Percentiles rank a stretch among this genome's conserved stretches.
Evolutionary conservation across 2,113 vertebrate genomes (phyloP).

Genomic region (Melanerpes formicivorus): DNA sequence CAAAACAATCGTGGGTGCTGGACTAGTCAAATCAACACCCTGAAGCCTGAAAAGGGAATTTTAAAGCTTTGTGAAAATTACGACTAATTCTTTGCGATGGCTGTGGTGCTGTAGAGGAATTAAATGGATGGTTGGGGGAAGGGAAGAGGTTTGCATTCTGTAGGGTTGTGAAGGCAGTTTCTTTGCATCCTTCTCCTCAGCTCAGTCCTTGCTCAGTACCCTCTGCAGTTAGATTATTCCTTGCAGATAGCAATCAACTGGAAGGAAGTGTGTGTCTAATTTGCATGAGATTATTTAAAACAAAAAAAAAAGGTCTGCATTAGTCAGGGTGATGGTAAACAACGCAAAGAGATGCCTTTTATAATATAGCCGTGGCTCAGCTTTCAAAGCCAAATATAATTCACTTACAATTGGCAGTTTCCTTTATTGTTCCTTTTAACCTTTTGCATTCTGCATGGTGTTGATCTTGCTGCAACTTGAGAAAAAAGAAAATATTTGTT

Average conservation of each 20-base stretch:
- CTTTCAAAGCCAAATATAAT: slow-evolving; percentile 83
- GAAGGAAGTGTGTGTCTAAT: slow-evolving; percentile 89
- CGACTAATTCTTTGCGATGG: slow-evolving; percentile 38
- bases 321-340: slow-evolving; percentile 87
- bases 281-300: slow-evolving; percentile 91
- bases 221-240: slow-evolving; percentile 83
- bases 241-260: slow-evolving; percentile 88
- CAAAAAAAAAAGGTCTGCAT: slow-evolving; percentile 83
- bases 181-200: slow-evolving; percentile 55
- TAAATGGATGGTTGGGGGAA: neutral
- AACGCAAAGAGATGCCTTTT: slow-evolving; percentile 80
- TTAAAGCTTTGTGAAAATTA: slow-evolving; percentile 55
- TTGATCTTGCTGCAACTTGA: slow-evolving; percentile 45
- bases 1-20: neutral
- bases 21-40: slow-evolving; percentile 12
- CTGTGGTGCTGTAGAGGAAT: slow-evolving; percentile 10
- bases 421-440: slow-evolving; percentile 82
- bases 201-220: slow-evolving; percentile 77
- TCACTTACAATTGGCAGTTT: slow-evolving; percentile 80
- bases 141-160: slow-evolving; percentile 60
- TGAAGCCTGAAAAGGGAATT: slow-evolving; percentile 5
- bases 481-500: slow-evolving; percentile 23
- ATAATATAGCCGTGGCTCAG: slow-evolving; percentile 79
- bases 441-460: slow-evolving; percentile 77
- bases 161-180: slow-evolving; percentile 51